Conservation (phyloP, 2,888 invertebrate species). For the Clitarchus hookeri region DNA sequence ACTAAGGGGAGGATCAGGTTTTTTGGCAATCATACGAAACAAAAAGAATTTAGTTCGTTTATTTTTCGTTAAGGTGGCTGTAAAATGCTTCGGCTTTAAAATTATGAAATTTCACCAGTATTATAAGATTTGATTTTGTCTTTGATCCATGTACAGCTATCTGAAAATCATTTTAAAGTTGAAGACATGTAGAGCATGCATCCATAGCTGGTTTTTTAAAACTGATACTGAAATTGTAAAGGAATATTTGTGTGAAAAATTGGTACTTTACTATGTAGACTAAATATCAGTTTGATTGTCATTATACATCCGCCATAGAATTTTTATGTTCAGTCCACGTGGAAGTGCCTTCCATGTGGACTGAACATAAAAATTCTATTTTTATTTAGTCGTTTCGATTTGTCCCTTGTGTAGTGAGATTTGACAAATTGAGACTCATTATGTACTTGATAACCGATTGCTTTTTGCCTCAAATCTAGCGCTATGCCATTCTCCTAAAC, state of each 20-base stretch:
- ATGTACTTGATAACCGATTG: too few relatives aligned
- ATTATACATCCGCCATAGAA: too few relatives aligned
- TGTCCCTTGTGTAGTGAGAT: too few relatives aligned
- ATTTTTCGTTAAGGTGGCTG: background rate
- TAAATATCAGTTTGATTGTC: too few relatives aligned
- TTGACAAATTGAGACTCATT: too few relatives aligned
- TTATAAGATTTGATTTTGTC: conserved; percentile 1
- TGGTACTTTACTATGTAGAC: background rate
- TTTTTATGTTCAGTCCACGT: too few relatives aligned
- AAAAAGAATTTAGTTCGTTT: background rate
- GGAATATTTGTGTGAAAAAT: background rate
- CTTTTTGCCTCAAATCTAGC: too few relatives aligned
- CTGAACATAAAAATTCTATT: too few relatives aligned
- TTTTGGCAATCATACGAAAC: background rate
- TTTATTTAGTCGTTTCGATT: too few relatives aligned
- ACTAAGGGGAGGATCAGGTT: background rate
- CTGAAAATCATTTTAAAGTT: conserved; percentile 16
- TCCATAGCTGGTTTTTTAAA: conserved; percentile 19
- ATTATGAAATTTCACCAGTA: conserved; percentile 5
- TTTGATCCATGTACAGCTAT: background rate
- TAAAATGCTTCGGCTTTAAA: conserved; percentile 23
- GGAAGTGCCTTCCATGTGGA: too few relatives aligned
- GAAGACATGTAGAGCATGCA: conserved; percentile 27
- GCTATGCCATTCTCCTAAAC: background rate
- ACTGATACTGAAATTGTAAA: conserved; percentile 18